phyloP scores from a whole-genome alignment of 2,113 vertebrate species.

The Laticauda colubrina region DNA sequence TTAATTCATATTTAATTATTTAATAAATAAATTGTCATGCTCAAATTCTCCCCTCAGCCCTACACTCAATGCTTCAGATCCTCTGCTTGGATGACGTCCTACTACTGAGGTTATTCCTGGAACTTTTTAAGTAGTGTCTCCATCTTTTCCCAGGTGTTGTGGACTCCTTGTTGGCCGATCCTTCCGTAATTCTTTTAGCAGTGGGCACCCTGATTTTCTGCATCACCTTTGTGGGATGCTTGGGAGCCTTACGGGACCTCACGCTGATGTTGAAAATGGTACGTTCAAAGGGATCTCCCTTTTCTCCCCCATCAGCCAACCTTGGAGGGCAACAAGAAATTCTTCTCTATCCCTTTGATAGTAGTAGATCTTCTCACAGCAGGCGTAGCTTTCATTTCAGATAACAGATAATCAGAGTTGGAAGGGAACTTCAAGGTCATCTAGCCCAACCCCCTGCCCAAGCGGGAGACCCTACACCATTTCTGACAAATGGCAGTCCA shows the following conservation, averaged over 20 bases:
- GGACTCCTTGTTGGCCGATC: conserved; percentile 72
- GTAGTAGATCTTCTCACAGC: not conserved
- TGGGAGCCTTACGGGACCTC: conserved; percentile 72
- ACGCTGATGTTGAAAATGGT: conserved; percentile 68
- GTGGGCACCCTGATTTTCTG: conserved; percentile 72
- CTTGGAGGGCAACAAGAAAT: not conserved
- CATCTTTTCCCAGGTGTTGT: conserved; percentile 69
- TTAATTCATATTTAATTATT: not conserved
- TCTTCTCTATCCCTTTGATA: not conserved
- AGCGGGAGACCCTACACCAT: too few relatives aligned
- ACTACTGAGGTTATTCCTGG: not conserved
- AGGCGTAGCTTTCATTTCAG: not conserved
- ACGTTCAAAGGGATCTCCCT: conserved; percentile 17
- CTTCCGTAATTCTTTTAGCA: conserved; percentile 72
- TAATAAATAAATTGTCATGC: not conserved
- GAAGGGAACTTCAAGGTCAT: too few relatives aligned
- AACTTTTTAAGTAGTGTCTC: not conserved
- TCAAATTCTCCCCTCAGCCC: not conserved
- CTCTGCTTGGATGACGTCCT: not conserved
- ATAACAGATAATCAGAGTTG: too few relatives aligned
- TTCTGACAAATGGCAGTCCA: too few relatives aligned
- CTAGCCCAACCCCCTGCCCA: too few relatives aligned
- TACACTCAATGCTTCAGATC: not conserved
- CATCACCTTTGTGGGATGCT: conserved; percentile 77
- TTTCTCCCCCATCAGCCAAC: not conserved